Base-by-base conservation (phyloP, 1,140 invertebrate species). In the Colletes latitarsis region DNA sequence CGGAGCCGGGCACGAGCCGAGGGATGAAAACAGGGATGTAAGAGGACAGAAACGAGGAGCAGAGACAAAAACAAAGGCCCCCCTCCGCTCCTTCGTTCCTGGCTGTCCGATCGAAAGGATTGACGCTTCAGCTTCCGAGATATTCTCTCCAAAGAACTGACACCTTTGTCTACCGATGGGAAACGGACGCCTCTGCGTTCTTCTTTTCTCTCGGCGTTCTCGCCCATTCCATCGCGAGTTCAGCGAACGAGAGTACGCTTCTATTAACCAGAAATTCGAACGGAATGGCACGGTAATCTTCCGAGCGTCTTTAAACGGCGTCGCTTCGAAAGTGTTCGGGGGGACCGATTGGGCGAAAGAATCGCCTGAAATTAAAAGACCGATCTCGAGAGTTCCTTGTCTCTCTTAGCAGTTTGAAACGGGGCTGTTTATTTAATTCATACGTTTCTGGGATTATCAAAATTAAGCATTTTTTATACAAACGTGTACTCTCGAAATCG, bases 91-190 rank as follows among this genome's bases (percentile, higher is more conserved):
- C 63, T 69, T 78, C 81, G 86, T 88, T 82, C 70, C 82, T 70
- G 86, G 83, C 84, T 88, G 89, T 90, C 88, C 89, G 89, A 91
- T 91, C 88, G 89, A 91, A 91, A 91, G 90, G 90, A 91, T 91
- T 91, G 90, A 90, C 90, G 89, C 88, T 82, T 83, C 79, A 71
- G 86, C 81, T 88, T 90, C 87, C 88, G 82, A 89, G 90, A 91
- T 90, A 91, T 90, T 76, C 87, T 76, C 87, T 89, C 85, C 85
- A 85, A 86, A 84, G 82, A 87, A 83, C 87, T 91, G 90, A 90
- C 89, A 91, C 90, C 89, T 91, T 91, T 91, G 90, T 91, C 87
- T 91, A 30, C 80, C 86, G 81, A 19, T 63, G 53, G 82, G 75
- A 84, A 30, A 87, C 76, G 78, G 88, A 71, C 84, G 84, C 76